Evolutionary conservation across 2,113 vertebrate species (phyloP).

Genomic region (Gobius niger): DNA sequence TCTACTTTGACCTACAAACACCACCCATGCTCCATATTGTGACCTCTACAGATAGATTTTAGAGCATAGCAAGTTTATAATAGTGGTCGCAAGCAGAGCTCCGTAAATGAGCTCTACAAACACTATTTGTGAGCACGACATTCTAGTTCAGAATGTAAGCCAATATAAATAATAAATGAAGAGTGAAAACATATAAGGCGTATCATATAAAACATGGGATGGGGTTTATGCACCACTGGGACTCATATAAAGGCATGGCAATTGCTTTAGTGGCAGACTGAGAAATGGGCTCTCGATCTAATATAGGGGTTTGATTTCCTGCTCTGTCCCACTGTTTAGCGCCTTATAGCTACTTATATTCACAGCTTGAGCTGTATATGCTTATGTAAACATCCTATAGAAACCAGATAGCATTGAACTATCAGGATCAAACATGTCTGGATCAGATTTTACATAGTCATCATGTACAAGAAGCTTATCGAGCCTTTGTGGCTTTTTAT

Average conservation of each 20-base stretch:
- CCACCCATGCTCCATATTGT: neutral
- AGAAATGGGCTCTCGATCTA: constrained; percentile 7
- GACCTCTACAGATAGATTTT: neutral
- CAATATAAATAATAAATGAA: constrained; percentile 8
- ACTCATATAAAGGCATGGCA: constrained; percentile 12
- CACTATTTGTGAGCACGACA: neutral
- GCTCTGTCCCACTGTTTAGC: constrained; percentile 15
- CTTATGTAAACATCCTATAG: constrained; percentile 1
- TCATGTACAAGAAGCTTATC: constrained; percentile 15
- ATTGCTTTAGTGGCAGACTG: constrained; percentile 13
- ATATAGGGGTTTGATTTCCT: constrained; percentile 1
- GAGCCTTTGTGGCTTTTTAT: constrained; percentile 19
- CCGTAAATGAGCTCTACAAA: neutral
- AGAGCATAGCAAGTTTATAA: neutral
- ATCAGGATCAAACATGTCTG: constrained; percentile 7
- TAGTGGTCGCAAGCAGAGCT: neutral
- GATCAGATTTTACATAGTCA: constrained; percentile 17
- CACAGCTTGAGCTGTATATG: neutral
- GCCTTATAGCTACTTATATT: constrained; percentile 20
- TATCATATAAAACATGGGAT: constrained; percentile 10
- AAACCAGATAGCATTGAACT: constrained; percentile 3
- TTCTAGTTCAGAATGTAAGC: neutral
- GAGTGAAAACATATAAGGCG: neutral
- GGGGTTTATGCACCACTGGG: constrained; percentile 10
- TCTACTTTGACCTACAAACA: neutral